Base-by-base conservation (phyloP, 2,113 vertebrate species). In the Plotosus lineatus region DNA sequence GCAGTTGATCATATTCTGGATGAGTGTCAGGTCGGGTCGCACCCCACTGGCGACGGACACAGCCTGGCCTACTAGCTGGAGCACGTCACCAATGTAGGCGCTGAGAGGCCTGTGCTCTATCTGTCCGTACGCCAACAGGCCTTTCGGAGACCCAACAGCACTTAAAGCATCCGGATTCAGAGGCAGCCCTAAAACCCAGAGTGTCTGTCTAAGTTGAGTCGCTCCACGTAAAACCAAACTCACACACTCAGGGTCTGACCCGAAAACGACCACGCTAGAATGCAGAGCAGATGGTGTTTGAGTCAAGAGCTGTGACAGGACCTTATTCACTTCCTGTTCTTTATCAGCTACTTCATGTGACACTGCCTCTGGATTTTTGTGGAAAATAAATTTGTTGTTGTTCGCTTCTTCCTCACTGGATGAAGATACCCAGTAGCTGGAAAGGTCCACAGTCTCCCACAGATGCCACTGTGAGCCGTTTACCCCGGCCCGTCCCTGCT, bases 41-140 rank as follows among this genome's bases (percentile, higher is more conserved):
- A 88, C 6, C 0, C 8, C 82, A 31, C 93, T 92, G 0, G 94
- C 95, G 0, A 84, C 89, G 19, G 89, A 88, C 10, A 98, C 88
- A 0, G 95, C 96, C 2, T 85, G 89, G 1, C 91, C 83, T 44
- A 99, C 88, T 75, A 98, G 69, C 84, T 94, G 95, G 85, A 97
- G 89, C 0, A 89, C 89, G 1, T 99, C 98, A 0, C 94, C 90
- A 26, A 97, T 75, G 1, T 95, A 93, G 33, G 94, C 94, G 87
- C 96, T 96, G 88, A 99, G 91, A 0, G 94, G 93, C 0, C 97
- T 95, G 21, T 88, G 91, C 28, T 88, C 90, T 3, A 94, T 91
- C 89, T 97, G 95, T 0, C 97, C 97, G 0, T 95, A 95, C 0
- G 97, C 97, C 66, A 99, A 83, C 12, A 99, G 89, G 33, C 97